Conservation (phyloP, 2,888 invertebrate species). For the Drosophila suboccidentalis region DNA sequence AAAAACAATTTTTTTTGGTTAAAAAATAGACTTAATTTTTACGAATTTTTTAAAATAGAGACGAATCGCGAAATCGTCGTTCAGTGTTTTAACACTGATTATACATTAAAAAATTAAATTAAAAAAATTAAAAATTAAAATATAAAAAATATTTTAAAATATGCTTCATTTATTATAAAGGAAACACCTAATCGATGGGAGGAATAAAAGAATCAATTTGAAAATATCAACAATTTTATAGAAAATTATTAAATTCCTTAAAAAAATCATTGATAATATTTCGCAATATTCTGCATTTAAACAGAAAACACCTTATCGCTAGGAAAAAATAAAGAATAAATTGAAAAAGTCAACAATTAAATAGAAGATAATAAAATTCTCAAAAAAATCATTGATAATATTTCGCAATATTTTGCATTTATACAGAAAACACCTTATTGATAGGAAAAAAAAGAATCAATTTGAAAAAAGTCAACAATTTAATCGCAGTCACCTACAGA, state of each 20-base stretch:
- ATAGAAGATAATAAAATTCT: background rate
- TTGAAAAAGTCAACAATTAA: slow-evolving; percentile 1
- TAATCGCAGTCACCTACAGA: slow-evolving; percentile 6
- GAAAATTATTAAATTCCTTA: background rate
- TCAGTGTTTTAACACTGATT: no score
- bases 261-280: no score
- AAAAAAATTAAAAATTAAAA: no score
- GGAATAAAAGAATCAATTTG: background rate
- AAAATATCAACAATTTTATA: background rate
- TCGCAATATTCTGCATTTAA: background rate
- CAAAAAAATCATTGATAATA: no score
- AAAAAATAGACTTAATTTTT: no score
- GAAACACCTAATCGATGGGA: background rate
- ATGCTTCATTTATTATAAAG: background rate
- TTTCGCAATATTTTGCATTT: no score
- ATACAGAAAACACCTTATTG: background rate
- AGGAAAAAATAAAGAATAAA: background rate
- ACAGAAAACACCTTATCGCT: background rate
- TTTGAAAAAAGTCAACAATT: slow-evolving; percentile 3
- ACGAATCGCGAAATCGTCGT: no score
- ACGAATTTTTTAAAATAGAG: no score
- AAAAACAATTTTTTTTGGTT: no score
- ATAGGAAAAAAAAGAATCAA: slow-evolving; percentile 3
- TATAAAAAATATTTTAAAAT: background rate
- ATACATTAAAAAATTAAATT: no score